These are phyloP conservation scores for Triplophysa siluroides DNA, from an alignment of 2,113 vertebrate species.

Conservation along the genomic window DNA sequence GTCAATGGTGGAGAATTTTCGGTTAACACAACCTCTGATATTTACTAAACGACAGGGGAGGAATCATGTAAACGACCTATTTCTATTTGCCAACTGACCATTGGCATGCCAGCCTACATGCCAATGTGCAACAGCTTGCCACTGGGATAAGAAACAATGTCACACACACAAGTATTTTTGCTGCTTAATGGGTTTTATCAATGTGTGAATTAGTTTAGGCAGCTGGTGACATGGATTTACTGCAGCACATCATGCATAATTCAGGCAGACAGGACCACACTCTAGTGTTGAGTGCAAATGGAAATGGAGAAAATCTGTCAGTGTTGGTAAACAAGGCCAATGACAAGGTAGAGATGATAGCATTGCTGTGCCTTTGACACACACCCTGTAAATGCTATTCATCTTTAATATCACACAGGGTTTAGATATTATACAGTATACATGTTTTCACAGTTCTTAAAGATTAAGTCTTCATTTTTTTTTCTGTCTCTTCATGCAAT, in stretches of 20 bases:
- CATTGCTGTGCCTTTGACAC: constrained; percentile 7
- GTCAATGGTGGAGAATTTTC: too few species aligned
- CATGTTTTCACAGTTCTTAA: too few species aligned
- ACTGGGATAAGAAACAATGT: constrained; percentile 15
- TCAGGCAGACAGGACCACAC: constrained; percentile 4
- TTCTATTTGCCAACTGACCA: constrained; percentile 56
- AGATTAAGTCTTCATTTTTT: too few species aligned
- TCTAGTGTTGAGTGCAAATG: constrained; percentile 45
- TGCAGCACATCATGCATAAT: constrained; percentile 25
- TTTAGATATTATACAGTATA: too few species aligned
- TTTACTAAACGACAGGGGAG: constrained; percentile 68
- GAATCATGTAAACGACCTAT: constrained; percentile 71
- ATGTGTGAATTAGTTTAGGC: constrained; percentile 63
- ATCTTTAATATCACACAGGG: not conserved
- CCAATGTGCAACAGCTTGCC: constrained; percentile 47
- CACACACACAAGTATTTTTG: constrained; percentile 40
- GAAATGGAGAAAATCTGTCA: constrained; percentile 68
- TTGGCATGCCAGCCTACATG: constrained; percentile 63
- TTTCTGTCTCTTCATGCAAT: too few species aligned
- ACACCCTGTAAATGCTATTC: not conserved
- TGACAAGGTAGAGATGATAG: constrained; percentile 9
- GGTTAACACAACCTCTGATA: too few species aligned
- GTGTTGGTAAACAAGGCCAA: constrained; percentile 71
- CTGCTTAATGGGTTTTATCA: constrained; percentile 61
- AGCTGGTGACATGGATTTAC: constrained; percentile 46